Base-by-base conservation (phyloP, 2,797 vertebrate species). In the Molossus alvarezi region DNA sequence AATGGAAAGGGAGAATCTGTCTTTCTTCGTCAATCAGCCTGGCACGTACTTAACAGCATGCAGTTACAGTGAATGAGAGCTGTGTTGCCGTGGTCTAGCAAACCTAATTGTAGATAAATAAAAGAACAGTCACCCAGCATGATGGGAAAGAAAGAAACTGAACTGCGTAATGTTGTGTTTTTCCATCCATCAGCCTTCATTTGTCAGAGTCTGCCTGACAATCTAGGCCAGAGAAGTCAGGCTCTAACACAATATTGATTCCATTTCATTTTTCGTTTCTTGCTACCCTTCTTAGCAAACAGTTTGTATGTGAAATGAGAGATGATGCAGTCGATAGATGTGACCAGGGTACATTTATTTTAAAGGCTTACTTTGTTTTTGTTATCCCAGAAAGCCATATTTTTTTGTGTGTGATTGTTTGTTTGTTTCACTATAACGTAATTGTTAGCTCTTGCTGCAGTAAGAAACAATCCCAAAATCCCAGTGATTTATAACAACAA, bases 21-120 rank as follows among this genome's bases (percentile, higher is more conserved):
- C 97, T 95, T 33, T 93, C 96, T 91, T 96, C 97, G 96, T 98
- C 98, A 97, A 62, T 98, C 98, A 96, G 60, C 97, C 97, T 86
- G 97, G 96, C 97, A 95, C 80, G 0, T 83, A 86, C 58, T 96
- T 92, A 97, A 97, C 97, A 98, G 83, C 51, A 58, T 96, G 71
- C 71, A 94, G 85, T 98, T 97, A 97, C 90, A 97, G 95, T 76
- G 90, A 84, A 96, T 97, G 94, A 97, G 90, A 98, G 95, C 69
- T 84, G 21, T 10, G 14, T 55, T 58, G 58, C 89, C 94, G 57
- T 95, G 79, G 93, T 95, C 93, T 90, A 96, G 86, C 85, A 98
- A 97, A 97, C 91, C 79, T 98, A 98, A 97, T 85, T 98, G 97
- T 95, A 96, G 95, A 97, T 86, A 98, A 98, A 98, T 98, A 95